Conservation (phyloP, 2,113 vertebrate genomes). For the Sylvia atricapilla region DNA sequence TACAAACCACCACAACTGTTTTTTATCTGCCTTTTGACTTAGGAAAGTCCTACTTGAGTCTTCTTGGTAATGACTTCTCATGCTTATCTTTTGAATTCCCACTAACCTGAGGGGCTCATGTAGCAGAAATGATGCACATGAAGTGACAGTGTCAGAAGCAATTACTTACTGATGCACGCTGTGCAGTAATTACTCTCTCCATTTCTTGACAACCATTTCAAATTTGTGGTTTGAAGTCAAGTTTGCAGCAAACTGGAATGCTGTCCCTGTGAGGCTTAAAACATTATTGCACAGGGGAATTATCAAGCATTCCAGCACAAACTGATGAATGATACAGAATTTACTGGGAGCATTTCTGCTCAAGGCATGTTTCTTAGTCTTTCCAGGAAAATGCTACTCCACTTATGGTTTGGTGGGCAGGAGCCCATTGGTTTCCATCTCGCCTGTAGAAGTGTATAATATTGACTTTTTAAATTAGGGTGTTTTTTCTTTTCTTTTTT, state of each 20-base stretch:
- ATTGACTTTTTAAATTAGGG: not conserved
- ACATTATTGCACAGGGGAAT: not conserved
- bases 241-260: not conserved
- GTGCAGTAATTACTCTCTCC: not conserved
- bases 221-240: not conserved
- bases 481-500: not conserved
- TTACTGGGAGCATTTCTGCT: not conserved
- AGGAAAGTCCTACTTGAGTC: not conserved
- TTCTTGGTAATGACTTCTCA: not conserved
- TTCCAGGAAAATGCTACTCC: not conserved
- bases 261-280: not conserved
- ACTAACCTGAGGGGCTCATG: not conserved
- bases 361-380: not conserved
- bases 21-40: not conserved
- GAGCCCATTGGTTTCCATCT: not conserved
- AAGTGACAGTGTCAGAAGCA: conserved; percentile 37
- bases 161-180: conserved; percentile 2
- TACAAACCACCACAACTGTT: not conserved
- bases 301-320: not conserved
- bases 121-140: not conserved
- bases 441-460: not conserved
- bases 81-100: not conserved
- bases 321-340: not conserved
- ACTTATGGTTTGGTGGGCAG: not conserved
- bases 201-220: conserved; percentile 6